Percentiles rank a stretch among this genome's conserved stretches.
phyloP scores from a whole-genome alignment of 2,888 invertebrate species.

The Maniola hyperantus region DNA sequence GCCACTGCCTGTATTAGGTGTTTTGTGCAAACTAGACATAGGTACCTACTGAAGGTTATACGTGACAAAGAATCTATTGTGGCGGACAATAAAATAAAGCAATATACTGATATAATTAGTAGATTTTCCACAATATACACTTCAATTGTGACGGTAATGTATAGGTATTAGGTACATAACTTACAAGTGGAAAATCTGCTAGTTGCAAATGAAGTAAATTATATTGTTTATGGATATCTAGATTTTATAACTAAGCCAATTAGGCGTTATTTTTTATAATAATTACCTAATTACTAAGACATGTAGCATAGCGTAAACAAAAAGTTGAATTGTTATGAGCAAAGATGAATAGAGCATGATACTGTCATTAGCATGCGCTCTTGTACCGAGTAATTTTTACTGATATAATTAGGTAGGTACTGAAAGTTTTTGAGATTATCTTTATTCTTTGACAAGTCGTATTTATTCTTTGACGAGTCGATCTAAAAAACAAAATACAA shows the following conservation, averaged over 20 bases:
- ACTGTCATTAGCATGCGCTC: no score
- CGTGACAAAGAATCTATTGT: constrained; percentile 8
- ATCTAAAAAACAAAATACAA: no score
- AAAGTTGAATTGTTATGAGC: no score
- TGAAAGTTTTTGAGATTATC: no score
- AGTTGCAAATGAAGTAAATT: not conserved
- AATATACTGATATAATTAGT: not conserved
- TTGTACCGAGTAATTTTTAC: no score
- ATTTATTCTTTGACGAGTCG: no score
- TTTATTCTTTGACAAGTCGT: no score
- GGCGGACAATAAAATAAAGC: not conserved
- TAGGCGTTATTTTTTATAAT: not conserved
- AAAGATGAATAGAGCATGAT: no score
- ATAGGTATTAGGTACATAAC: not conserved
- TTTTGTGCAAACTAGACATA: not conserved
- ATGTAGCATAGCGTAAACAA: no score
- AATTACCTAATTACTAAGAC: no score
- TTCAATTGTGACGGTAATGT: not conserved
- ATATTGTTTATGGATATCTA: not conserved
- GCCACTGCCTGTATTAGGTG: no score
- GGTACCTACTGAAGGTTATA: not conserved
- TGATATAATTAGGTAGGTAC: no score
- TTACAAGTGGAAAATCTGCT: not conserved
- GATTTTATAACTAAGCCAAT: not conserved
- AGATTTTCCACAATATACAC: not conserved